phyloP scores from a whole-genome alignment of 2,797 vertebrate genomes.

The Coluber constrictor region DNA sequence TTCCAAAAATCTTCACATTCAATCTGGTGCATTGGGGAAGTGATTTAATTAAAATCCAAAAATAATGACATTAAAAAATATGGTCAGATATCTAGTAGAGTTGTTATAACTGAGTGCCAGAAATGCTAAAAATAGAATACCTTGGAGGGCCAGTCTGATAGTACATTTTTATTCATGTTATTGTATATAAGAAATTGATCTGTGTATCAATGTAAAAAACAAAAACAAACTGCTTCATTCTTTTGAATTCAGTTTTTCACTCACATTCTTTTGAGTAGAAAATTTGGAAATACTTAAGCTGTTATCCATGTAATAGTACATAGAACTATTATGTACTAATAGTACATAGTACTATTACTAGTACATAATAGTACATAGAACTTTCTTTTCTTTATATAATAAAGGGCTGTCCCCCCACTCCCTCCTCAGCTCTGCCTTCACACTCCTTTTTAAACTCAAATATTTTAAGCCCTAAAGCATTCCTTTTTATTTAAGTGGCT shows the following conservation, averaged over 20 bases:
- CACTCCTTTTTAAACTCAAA: background rate
- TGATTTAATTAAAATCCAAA: slow-evolving; percentile 18
- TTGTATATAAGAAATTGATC: background rate
- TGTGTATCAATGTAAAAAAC: background rate
- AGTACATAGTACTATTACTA: background rate
- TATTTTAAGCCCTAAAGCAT: background rate
- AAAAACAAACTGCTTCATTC: background rate
- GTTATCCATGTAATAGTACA: background rate
- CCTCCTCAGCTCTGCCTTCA: background rate
- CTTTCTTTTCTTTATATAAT: background rate
- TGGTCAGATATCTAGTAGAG: background rate
- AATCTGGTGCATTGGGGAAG: background rate
- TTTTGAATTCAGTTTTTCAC: background rate
- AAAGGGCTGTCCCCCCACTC: background rate
- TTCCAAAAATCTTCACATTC: slow-evolving; percentile 21
- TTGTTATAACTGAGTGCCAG: background rate
- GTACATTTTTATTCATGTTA: background rate
- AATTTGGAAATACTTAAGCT: background rate
- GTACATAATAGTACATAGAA: background rate
- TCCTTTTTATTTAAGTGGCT: background rate
- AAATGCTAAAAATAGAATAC: background rate
- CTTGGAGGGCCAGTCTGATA: background rate
- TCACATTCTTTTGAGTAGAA: background rate
- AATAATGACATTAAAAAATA: slow-evolving; percentile 4
- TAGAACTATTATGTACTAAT: background rate